These are phyloP conservation scores for Psittacula echo DNA, from an alignment of 2,797 vertebrate genomes.

Conservation along the genomic window DNA sequence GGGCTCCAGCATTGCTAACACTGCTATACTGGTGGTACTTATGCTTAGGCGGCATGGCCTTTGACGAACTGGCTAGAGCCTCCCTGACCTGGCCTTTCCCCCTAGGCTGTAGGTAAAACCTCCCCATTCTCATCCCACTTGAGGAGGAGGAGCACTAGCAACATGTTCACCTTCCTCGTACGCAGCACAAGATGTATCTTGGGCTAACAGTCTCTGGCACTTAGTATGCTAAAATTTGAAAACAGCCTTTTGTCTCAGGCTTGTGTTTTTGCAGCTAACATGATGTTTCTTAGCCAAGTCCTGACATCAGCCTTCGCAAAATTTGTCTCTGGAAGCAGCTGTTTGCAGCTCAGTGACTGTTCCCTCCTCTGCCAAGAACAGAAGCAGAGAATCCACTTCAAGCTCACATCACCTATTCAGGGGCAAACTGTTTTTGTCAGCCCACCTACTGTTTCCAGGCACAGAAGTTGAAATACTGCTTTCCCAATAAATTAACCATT, in stretches of 20 bases:
- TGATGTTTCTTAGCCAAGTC: background rate
- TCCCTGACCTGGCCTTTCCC: background rate
- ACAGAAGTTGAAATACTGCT: background rate
- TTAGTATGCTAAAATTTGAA: background rate
- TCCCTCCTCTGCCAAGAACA: background rate
- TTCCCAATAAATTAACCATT: background rate
- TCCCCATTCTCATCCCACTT: background rate
- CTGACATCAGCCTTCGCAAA: background rate
- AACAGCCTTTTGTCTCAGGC: background rate
- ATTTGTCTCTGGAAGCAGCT: background rate
- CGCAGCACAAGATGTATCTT: background rate
- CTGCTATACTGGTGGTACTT: background rate
- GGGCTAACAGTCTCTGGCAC: background rate
- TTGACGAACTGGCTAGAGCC: background rate
- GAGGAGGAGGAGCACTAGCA: background rate
- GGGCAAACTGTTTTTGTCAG: background rate
- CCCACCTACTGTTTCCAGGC: background rate
- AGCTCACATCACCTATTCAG: background rate
- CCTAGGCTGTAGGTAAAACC: background rate
- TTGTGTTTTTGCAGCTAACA: background rate
- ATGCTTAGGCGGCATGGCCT: rapidly evolving
- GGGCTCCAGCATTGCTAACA: background rate
- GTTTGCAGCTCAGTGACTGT: background rate
- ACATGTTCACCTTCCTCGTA: background rate
- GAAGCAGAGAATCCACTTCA: background rate